These are phyloP conservation scores for Limnodromus scolopaceus DNA, from an alignment of 2,797 vertebrate genomes.

Conservation along the genomic window DNA sequence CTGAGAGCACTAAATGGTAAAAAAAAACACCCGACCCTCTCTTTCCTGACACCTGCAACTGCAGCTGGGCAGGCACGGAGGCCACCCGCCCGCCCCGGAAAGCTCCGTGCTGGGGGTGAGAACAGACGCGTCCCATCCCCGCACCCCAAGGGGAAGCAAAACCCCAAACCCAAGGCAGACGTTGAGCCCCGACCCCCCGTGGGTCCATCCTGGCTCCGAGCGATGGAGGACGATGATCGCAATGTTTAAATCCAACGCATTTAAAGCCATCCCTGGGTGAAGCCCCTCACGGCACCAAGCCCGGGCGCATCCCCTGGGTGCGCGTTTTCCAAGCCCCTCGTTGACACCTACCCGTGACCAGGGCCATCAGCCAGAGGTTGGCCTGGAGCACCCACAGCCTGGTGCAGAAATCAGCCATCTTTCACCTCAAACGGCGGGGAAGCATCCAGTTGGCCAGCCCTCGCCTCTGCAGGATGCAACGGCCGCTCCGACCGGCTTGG, in stretches of 20 bases:
- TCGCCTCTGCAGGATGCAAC: background rate
- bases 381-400: background rate
- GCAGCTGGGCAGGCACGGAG: background rate
- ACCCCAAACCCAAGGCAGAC: rapidly evolving
- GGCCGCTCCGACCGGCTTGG: background rate
- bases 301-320: background rate
- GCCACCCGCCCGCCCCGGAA: rapidly evolving
- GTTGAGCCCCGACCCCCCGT: rapidly evolving
- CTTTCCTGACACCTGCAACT: background rate
- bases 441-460: background rate
- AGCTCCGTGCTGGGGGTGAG: background rate
- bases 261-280: background rate
- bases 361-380: background rate
- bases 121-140: too few species aligned
- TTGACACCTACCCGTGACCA: conserved; percentile 36
- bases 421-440: background rate
- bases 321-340: rapidly evolving
- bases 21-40: background rate
- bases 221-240: rapidly evolving
- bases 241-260: rapidly evolving
- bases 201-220: background rate
- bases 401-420: background rate
- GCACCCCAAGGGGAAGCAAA: background rate
- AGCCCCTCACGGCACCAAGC: rapidly evolving
- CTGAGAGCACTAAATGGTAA: background rate